Evolutionary conservation across 2,888 invertebrate species (phyloP).

Genomic region (Beris chalybata): DNA sequence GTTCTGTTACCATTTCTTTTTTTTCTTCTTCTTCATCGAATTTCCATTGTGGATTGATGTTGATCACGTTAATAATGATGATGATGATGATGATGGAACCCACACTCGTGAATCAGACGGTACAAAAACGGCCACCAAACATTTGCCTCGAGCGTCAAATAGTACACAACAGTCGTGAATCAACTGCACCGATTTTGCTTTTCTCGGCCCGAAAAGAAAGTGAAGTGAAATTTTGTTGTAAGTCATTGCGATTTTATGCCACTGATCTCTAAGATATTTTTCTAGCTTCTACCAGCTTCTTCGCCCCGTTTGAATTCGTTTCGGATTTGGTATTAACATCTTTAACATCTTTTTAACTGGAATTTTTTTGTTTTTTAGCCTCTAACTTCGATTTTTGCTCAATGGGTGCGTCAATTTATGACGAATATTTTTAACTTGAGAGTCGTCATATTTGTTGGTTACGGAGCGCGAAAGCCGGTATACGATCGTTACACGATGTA

Average conservation of each 20-base stretch:
- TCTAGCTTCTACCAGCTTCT: background rate
- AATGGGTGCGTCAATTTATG: constrained; percentile 25
- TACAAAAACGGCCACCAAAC: constrained; percentile 1
- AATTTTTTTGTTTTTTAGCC: background rate
- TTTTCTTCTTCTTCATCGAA: too few species aligned
- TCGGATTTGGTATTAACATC: background rate
- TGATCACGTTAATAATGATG: constrained; percentile 2
- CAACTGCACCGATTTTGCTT: constrained; percentile 18
- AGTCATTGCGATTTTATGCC: constrained; percentile 15
- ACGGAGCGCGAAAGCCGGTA: background rate
- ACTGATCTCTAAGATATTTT: constrained; percentile 5
- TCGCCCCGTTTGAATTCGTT: background rate
- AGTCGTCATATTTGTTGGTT: background rate
- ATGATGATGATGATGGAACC: constrained; percentile 8
- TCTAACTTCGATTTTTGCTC: background rate
- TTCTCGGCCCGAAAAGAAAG: constrained; percentile 24
- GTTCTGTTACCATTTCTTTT: too few species aligned
- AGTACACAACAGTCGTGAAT: constrained; percentile 13
- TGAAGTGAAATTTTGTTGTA: constrained; percentile 26
- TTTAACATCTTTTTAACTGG: background rate
- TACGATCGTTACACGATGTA: background rate
- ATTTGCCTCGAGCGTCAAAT: constrained; percentile 9
- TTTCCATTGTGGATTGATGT: background rate
- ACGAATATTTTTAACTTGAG: constrained; percentile 2
- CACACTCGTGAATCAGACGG: constrained; percentile 3